phyloP scores from a whole-genome alignment of 2,797 vertebrate genomes.

The Aulostomus chinensis region DNA sequence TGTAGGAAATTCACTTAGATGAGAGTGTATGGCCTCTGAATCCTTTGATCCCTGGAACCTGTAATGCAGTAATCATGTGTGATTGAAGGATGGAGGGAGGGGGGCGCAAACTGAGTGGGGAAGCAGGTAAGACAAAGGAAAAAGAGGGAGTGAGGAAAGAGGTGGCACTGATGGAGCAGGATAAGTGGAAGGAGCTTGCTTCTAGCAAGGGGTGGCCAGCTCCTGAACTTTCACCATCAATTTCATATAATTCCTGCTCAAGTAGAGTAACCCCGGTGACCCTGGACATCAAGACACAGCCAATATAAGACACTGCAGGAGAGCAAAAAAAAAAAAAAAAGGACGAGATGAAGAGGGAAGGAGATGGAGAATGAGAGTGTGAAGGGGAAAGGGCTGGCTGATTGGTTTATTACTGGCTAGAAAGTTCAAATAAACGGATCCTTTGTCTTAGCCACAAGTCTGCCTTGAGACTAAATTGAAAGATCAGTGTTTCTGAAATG shows the following conservation, averaged over 20 bases:
- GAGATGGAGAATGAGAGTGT: slow-evolving; percentile 2
- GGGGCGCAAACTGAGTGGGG: slow-evolving; percentile 44
- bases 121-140: slow-evolving; percentile 40
- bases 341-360: slow-evolving; percentile 12
- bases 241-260: slow-evolving; percentile 65
- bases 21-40: slow-evolving; percentile 60
- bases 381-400: slow-evolving; percentile 12
- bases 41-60: slow-evolving; percentile 74
- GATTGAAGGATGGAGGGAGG: slow-evolving; percentile 65
- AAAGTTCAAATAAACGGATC: slow-evolving; percentile 43
- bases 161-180: slow-evolving; percentile 39
- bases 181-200: slow-evolving; percentile 51
- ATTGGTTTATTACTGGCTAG: slow-evolving; percentile 44
- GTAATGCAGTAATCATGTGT: slow-evolving; percentile 70
- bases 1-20: slow-evolving; percentile 65
- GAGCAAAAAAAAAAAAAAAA: background rate
- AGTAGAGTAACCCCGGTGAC: slow-evolving; percentile 40
- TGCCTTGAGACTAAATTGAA: slow-evolving; percentile 34
- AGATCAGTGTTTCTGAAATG: slow-evolving; percentile 29
- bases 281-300: slow-evolving; percentile 31
- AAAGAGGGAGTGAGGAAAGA: slow-evolving; percentile 20
- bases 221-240: slow-evolving; percentile 56
- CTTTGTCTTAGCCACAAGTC: too few relatives aligned
- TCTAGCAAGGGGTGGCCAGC: slow-evolving; percentile 32
- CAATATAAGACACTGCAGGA: slow-evolving; percentile 17